Evolutionary conservation across 2,888 invertebrate genomes (phyloP).

Genomic region (Conops quadrifasciatus): DNA sequence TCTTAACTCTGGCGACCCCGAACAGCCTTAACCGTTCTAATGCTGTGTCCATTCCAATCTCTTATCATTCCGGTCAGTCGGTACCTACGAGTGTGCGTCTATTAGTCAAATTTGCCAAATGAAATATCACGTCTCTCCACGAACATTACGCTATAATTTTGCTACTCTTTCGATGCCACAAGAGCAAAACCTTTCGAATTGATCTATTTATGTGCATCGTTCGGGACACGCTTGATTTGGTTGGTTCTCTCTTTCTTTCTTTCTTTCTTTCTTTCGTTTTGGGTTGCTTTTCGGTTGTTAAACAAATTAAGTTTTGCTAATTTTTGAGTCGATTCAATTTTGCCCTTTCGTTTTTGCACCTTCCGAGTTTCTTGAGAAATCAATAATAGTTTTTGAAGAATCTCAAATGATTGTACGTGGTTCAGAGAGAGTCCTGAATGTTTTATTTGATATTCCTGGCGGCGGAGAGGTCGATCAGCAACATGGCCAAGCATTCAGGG

Average conservation of each 20-base stretch:
- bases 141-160: conserved; percentile 19
- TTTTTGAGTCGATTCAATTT: background rate
- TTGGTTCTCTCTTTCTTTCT: conserved; percentile 18
- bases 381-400: conserved; percentile 24
- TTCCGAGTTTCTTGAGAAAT: conserved; percentile 21
- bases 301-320: conserved; percentile 22
- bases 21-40: conserved; percentile 8
- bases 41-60: background rate
- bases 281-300: conserved; percentile 15
- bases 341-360: background rate
- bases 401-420: conserved; percentile 18
- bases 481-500: no score
- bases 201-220: no score
- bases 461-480: no score
- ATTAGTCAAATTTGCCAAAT: conserved; percentile 34
- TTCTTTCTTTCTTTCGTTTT: background rate
- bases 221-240: background rate
- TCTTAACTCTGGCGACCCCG: background rate
- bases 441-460: conserved; percentile 5
- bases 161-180: background rate
- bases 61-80: background rate
- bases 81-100: background rate
- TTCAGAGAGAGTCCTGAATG: conserved; percentile 4
- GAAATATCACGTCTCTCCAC: conserved; percentile 28
- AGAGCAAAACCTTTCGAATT: background rate